These are phyloP conservation scores for Heliothis subflexa DNA, from an alignment of 1,140 invertebrate genomes.

Conservation along the genomic window DNA sequence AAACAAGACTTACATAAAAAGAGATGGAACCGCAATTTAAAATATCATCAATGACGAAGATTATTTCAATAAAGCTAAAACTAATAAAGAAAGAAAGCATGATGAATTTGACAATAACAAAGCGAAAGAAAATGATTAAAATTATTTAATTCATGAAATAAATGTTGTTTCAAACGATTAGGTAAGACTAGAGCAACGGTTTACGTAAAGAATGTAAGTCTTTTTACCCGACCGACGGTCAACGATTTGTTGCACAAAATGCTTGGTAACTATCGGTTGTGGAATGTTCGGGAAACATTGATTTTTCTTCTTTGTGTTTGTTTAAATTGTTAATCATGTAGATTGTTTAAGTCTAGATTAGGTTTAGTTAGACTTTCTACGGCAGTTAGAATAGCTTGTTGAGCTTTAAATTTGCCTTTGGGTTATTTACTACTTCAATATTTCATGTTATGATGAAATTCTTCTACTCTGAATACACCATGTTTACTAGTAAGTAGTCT, in stretches of 20 bases:
- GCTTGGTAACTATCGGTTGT: background rate
- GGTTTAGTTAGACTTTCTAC: no score
- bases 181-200: constrained; percentile 3
- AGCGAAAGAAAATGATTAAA: constrained; percentile 13
- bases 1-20: no score
- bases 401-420: no score
- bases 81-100: background rate
- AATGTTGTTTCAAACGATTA: background rate
- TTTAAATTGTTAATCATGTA: no score
- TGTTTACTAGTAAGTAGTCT: no score
- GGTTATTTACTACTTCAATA: no score
- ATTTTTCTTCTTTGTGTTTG: background rate
- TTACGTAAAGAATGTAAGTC: constrained; percentile 25
- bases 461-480: no score
- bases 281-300: constrained; percentile 19
- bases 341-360: no score
- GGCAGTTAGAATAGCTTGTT: no score
- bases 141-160: constrained; percentile 19
- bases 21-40: background rate
- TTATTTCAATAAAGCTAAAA: no score
- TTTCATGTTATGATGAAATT: no score
- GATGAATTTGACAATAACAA: background rate
- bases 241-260: constrained; percentile 27
- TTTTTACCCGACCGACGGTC: constrained; percentile 21
- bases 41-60: background rate